Base-by-base conservation (phyloP, 2,113 vertebrate species). In the Nymphicus hollandicus region DNA sequence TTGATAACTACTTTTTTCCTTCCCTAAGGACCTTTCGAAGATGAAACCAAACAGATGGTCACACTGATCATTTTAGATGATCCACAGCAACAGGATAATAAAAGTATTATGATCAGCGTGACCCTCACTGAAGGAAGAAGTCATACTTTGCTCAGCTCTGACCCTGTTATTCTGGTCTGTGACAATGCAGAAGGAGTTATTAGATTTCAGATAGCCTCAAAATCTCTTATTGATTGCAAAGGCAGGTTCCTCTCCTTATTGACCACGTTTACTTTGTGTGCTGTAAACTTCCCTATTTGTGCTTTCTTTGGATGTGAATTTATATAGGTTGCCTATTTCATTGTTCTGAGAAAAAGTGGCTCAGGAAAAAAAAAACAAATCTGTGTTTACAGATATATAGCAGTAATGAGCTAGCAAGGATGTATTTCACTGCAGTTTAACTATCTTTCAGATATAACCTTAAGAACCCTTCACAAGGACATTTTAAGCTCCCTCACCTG, bases 101-200 rank as follows among this genome's bases (percentile, higher is more conserved):
- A 99, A 96, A 98, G 86, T 80, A 97, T 99, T 86, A 87, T 98
- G 79, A 97, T 99, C 80, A 97, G 97, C 16, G 87, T 99, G 86
- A 98, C 98, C 78, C 70, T 87, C 77, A 98, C 98, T 1, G 99
- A 98, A 66, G 98, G 98, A 63, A 99, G 98, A 91, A 99, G 98
- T 91, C 98, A 98, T 49, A 98, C 98, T 95, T 96, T 99, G 76
- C 98, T 98, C 88, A 98, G 98, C 81, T 98, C 98, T 6, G 98
- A 99, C 96, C 98, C 98, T 11, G 97, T 98, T 91, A 99, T 99
- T 97, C 83, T 99, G 92, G 98, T 98, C 65, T 99, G 98, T 84
- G 99, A 99, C 97, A 97, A 99, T 37, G 98, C 98, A 82, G 98
- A 98, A 17, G 99, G 98, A 70, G 94, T 99, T 71, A 96, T 99